A percentile compares a stretch with the other conserved stretches of the same genome.
phyloP scores from a whole-genome alignment of 2,113 vertebrate species.

The Triplophysa dalaica region DNA sequence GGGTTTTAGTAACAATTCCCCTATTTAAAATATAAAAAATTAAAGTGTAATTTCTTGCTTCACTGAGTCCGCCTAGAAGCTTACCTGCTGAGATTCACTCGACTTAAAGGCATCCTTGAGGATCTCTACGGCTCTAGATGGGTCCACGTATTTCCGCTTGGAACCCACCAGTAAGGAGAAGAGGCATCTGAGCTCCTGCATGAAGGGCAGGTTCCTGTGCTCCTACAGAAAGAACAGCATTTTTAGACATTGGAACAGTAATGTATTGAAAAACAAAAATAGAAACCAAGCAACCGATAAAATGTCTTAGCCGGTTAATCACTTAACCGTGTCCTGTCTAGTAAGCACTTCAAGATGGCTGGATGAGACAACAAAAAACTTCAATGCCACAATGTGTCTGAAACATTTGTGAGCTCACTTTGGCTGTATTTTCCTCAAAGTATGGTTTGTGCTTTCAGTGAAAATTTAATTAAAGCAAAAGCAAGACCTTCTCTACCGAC shows the following conservation, averaged over 20 bases:
- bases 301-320: background rate
- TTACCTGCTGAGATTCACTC: conserved; percentile 96
- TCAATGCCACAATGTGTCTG: background rate
- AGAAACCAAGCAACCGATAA: background rate
- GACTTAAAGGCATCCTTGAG: conserved; percentile 98
- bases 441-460: background rate
- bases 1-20: too few species aligned
- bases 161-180: conserved; percentile 97
- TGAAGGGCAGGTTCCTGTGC: conserved; percentile 96
- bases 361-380: background rate
- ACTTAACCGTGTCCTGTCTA: background rate
- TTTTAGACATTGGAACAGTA: too few species aligned
- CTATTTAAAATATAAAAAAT: too few species aligned
- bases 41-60: too few species aligned
- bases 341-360: background rate
- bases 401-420: background rate
- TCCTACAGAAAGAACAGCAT: conserved; percentile 73
- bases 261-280: background rate
- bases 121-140: conserved; percentile 95
- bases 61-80: background rate
- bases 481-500: background rate
- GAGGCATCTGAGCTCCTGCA: conserved; percentile 91
- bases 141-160: conserved; percentile 97
- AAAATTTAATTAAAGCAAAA: background rate
- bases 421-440: background rate